Evolutionary conservation across 2,888 invertebrate species (phyloP).

Genomic region (Malthinus flaveolus): DNA sequence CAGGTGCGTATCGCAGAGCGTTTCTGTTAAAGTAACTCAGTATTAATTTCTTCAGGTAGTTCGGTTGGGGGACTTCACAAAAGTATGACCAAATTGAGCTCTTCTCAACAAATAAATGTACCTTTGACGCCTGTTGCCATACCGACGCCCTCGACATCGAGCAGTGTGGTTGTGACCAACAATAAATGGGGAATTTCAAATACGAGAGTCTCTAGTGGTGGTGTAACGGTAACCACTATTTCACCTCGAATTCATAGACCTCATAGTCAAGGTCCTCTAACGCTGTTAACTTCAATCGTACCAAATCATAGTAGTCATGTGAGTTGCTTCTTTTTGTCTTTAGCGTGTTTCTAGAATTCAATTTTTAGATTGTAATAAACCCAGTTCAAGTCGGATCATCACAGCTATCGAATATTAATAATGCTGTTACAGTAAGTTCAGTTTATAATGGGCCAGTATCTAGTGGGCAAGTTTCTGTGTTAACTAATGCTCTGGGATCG

Average conservation of each 20-base stretch:
- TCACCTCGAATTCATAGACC: constrained; percentile 58
- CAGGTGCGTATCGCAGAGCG: constrained; percentile 53
- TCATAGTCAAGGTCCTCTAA: constrained; percentile 59
- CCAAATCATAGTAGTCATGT: constrained; percentile 44
- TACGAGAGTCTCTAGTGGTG: constrained; percentile 58
- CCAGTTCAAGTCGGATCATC: constrained; percentile 30
- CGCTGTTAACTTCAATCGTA: constrained; percentile 42
- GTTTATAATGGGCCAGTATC: constrained; percentile 49
- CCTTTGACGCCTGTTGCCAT: constrained; percentile 37
- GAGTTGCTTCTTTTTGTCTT: constrained; percentile 13
- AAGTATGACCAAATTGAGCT: constrained; percentile 80
- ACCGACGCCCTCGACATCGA: constrained; percentile 53
- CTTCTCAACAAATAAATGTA: constrained; percentile 73
- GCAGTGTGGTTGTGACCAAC: constrained; percentile 57
- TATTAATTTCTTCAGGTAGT: constrained; percentile 56
- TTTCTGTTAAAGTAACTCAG: no score
- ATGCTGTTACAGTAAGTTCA: constrained; percentile 51
- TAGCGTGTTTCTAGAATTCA: not conserved
- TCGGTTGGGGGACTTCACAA: constrained; percentile 79
- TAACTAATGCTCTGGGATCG: constrained; percentile 39
- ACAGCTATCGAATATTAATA: constrained; percentile 32
- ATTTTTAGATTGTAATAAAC: constrained; percentile 30
- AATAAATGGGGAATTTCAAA: constrained; percentile 59
- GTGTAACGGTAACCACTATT: constrained; percentile 68
- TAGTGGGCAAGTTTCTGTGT: constrained; percentile 51